A percentile compares a stretch with the other conserved stretches of the same genome.
These are phyloP conservation scores for Centropus bengalensis DNA, from an alignment of 2,113 vertebrate species.

Conservation along the genomic window DNA sequence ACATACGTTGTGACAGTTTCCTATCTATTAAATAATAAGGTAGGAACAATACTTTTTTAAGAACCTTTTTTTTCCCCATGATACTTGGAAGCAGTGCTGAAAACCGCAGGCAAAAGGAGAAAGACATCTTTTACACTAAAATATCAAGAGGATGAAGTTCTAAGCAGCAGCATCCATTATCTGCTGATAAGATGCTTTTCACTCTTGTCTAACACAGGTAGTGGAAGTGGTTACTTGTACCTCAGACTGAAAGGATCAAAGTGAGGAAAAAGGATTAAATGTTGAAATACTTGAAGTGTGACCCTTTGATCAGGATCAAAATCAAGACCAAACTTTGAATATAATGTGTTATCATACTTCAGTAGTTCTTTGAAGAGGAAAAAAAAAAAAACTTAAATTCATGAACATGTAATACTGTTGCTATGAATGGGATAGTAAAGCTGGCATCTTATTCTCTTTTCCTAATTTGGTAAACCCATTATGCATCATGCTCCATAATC, in stretches of 20 bases:
- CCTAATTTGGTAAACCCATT: neutral
- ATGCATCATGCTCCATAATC: rapidly evolving
- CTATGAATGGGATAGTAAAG: neutral
- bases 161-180: neutral
- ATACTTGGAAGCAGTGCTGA: neutral
- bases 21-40: neutral
- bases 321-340: constrained; percentile 48
- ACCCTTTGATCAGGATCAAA: constrained; percentile 58
- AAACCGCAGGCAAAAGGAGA: neutral
- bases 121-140: neutral
- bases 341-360: constrained; percentile 1
- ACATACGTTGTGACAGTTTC: neutral
- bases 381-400: constrained; percentile 1
- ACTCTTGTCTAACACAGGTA: constrained; percentile 14
- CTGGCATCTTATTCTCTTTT: neutral
- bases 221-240: constrained; percentile 28
- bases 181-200: constrained; percentile 27
- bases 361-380: constrained; percentile 17
- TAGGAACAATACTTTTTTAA: neutral
- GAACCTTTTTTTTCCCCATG: neutral
- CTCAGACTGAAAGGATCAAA: constrained; percentile 46
- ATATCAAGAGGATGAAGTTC: neutral
- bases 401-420: neutral
- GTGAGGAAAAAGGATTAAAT: constrained; percentile 13
- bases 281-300: constrained; percentile 5